phyloP scores from a whole-genome alignment of 2,113 vertebrate species.

The Toxotes chatareus region DNA sequence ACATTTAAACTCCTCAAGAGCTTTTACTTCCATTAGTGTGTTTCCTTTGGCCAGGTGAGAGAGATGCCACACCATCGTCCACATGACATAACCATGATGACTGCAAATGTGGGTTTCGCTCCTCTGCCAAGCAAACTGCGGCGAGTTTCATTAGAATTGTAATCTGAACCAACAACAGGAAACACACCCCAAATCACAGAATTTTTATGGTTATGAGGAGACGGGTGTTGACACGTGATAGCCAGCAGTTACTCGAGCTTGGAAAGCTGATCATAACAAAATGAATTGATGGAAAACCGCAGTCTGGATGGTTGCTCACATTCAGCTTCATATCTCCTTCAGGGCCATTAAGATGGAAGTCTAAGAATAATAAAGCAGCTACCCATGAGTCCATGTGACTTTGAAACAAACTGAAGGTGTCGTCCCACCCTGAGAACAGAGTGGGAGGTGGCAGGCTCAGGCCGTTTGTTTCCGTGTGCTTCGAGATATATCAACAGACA shows the following conservation, averaged over 20 bases:
- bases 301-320: conserved; percentile 37
- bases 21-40: conserved; percentile 22
- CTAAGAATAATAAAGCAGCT: background rate
- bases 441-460: background rate
- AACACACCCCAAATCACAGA: conserved; percentile 23
- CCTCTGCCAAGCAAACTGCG: conserved; percentile 22
- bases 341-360: conserved; percentile 2
- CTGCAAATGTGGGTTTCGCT: background rate
- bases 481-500: conserved; percentile 20
- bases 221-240: conserved; percentile 57
- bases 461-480: background rate
- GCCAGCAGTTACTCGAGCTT: conserved; percentile 43
- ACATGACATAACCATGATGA: background rate
- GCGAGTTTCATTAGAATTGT: conserved; percentile 33
- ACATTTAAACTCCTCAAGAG: conserved; percentile 19
- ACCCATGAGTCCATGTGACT: background rate
- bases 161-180: conserved; percentile 52
- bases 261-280: conserved; percentile 47
- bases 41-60: conserved; percentile 60
- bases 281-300: conserved; percentile 45
- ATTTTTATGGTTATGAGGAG: conserved; percentile 38
- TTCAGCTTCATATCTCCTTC: conserved; percentile 20
- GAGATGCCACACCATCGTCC: conserved; percentile 1
- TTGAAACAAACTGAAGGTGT: conserved; percentile 5
- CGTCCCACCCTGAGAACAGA: background rate